Base-by-base conservation (phyloP, 2,797 vertebrate species). In the Euthynnus affinis region DNA sequence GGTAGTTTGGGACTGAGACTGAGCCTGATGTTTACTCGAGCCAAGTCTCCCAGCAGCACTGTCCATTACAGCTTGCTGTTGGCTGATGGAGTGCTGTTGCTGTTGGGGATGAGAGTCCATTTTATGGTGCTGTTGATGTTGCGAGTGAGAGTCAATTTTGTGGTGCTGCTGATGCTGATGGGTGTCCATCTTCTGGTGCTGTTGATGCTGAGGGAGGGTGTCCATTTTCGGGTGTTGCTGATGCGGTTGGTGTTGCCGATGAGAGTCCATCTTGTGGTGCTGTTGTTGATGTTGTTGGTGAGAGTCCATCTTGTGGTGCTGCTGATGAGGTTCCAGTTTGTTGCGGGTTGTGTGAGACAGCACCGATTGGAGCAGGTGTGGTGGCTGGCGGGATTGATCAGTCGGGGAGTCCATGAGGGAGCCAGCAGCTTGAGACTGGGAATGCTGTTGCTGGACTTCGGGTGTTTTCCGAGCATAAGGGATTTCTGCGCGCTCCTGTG, bases 261-360 rank as follows among this genome's bases (percentile, higher is more conserved):
- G 94, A 22, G 93, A 83, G 23, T 95, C 94, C 84, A 93, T 91
- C 71, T 91, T 90, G 53, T 93, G 92, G 48, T 89, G 94, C 74
- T 92, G 93, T 44, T 92, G 90, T 61, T 87, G 87, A 15, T 86
- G 87, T 8, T 89, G 88, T 53, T 72, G 80, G 20, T 89, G 93
- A 18, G 91, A 78, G 59, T 94, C 94, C 89, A 94, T 94, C 87
- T 93, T 93, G 80, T 92, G 93, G 57, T 94, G 93, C 64, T 91
- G 90, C 7, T 86, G 90, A 61, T 93, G 93, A 4, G 91, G 87
- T 66, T 95, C 93, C 51, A 94, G 82, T 27, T 96, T 95, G 89
- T 92, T 95, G 48, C 94, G 93, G 14, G 95, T 92, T 8, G 97
- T 96, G 37, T 98, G 97, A 17, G 97, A 97, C 22, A 98, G 94